Conservation (phyloP, 2,113 vertebrate genomes). For the Macrotus californicus region DNA sequence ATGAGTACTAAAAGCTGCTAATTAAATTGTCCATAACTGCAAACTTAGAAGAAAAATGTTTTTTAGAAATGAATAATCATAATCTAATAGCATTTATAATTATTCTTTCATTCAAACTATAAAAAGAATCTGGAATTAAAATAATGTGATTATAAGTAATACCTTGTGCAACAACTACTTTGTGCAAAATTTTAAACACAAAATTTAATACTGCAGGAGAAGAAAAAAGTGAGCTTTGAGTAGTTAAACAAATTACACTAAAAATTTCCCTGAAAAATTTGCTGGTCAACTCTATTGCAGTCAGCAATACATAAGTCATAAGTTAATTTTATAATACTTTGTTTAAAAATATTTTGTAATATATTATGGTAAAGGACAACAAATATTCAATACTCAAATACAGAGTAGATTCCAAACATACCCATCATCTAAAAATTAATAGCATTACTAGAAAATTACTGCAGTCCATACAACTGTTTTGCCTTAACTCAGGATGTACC, state of each 20-base stretch:
- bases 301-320: background rate
- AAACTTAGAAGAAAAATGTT: conserved; percentile 10
- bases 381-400: background rate
- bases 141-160: background rate
- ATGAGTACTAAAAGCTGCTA: background rate
- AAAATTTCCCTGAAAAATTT: background rate
- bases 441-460: background rate
- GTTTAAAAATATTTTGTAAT: background rate
- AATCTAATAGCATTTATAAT: background rate
- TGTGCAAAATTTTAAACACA: background rate
- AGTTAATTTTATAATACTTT: background rate
- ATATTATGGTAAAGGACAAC: background rate
- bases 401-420: background rate
- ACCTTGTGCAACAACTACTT: background rate
- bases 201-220: background rate
- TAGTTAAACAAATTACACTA: background rate
- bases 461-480: background rate
- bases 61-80: background rate
- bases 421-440: background rate
- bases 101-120: background rate
- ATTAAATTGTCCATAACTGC: background rate
- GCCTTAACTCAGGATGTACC: background rate
- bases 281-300: background rate
- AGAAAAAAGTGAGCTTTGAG: background rate
- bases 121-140: background rate